phyloP scores from a whole-genome alignment of 1,140 invertebrate species.

The Drosophila lowei region DNA sequence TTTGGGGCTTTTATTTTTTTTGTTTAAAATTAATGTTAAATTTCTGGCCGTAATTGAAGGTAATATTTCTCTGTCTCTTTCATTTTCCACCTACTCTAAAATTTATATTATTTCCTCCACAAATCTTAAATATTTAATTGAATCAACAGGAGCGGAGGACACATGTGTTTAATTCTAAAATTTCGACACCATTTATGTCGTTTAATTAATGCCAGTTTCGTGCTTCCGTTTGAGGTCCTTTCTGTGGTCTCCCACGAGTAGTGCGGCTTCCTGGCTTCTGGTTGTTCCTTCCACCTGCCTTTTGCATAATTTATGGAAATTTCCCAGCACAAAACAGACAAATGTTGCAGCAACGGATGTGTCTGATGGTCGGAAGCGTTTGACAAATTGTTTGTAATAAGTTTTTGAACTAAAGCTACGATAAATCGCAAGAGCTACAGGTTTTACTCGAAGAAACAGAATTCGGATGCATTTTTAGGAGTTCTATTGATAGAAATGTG shows the following conservation, averaged over 20 bases:
- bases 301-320: conserved; percentile 50
- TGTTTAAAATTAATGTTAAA: too few species aligned
- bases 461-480: too few species aligned
- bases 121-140: conserved; percentile 26
- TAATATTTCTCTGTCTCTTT: too few species aligned
- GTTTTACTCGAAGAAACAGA: too few species aligned
- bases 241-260: conserved; percentile 15
- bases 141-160: not conserved
- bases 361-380: conserved; percentile 24
- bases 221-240: conserved; percentile 12
- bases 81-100: conserved; percentile 6
- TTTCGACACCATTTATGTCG: conserved; percentile 19
- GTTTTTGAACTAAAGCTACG: not conserved
- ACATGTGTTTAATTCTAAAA: conserved; percentile 43
- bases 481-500: too few species aligned
- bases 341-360: conserved; percentile 42
- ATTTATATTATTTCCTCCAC: not conserved
- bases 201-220: conserved; percentile 53
- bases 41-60: too few species aligned
- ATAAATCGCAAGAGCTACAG: too few species aligned
- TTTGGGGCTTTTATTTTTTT: too few species aligned
- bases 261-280: not conserved
- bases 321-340: conserved; percentile 4
- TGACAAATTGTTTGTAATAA: conserved; percentile 49
- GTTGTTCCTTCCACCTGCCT: conserved; percentile 23